phyloP scores from a whole-genome alignment of 2,113 vertebrate genomes.

The Irena cyanogastra region DNA sequence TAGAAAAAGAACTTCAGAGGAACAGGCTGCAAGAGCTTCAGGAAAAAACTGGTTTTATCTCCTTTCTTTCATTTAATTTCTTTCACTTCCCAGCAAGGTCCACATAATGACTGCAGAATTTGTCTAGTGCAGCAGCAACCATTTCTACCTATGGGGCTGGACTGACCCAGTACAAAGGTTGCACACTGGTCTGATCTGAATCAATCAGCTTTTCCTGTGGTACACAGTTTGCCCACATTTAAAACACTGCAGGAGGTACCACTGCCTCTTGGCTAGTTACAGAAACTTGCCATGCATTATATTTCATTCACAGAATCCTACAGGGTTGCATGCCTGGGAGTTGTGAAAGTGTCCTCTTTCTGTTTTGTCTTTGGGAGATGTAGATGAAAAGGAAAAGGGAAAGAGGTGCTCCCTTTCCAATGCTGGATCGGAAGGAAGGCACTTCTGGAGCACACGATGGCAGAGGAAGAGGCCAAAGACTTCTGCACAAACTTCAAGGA shows the following conservation, averaged over 20 bases:
- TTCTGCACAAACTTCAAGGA: neutral
- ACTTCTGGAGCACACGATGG: accelerated
- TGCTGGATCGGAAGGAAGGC: accelerated
- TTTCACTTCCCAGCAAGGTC: neutral
- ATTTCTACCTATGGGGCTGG: neutral
- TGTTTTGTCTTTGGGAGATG: neutral
- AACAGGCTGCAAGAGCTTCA: neutral
- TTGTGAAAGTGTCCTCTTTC: neutral
- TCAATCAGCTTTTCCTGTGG: neutral
- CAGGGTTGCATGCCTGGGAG: neutral
- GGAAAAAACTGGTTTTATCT: accelerated
- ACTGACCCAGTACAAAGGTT: neutral
- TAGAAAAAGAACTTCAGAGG: neutral
- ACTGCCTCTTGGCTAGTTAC: neutral
- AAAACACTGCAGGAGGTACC: neutral
- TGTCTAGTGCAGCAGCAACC: neutral
- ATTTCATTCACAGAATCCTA: neutral
- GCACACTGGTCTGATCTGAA: neutral
- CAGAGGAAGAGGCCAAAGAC: neutral
- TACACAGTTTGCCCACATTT: neutral
- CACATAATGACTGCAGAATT: neutral
- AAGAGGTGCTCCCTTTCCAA: neutral
- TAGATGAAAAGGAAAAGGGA: neutral
- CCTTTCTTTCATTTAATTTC: neutral
- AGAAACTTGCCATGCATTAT: neutral